phyloP scores from a whole-genome alignment of 2,113 vertebrate genomes.

The Suricata suricatta region DNA sequence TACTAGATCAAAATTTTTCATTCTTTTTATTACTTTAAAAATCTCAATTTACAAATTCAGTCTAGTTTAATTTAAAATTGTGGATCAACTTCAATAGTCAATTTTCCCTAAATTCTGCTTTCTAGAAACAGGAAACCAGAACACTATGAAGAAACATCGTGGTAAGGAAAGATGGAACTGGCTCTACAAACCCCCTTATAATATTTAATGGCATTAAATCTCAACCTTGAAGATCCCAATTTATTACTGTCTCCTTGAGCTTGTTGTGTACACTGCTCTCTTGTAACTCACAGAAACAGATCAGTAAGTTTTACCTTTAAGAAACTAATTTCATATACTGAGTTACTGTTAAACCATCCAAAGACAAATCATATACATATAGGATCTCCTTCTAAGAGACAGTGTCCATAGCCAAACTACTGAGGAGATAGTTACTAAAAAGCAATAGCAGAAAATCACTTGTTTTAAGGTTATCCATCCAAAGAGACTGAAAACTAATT shows the following conservation, averaged over 20 bases:
- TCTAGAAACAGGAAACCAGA: background rate
- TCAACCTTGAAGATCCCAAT: background rate
- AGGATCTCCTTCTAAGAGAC: background rate
- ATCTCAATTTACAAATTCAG: constrained; percentile 29
- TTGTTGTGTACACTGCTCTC: background rate
- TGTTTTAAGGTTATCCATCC: background rate
- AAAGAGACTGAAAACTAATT: background rate
- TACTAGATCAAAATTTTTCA: background rate
- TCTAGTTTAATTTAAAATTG: constrained; percentile 30
- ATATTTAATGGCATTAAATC: background rate
- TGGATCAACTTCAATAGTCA: background rate
- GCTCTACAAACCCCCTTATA: background rate
- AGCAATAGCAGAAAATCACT: background rate
- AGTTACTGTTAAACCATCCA: background rate
- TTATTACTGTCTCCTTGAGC: background rate
- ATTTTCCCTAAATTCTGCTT: constrained; percentile 8
- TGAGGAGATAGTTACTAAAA: background rate
- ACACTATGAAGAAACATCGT: background rate
- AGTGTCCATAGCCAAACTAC: background rate
- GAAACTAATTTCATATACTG: background rate
- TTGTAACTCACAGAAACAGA: background rate
- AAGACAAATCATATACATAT: background rate
- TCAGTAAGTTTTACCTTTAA: background rate
- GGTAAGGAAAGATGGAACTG: background rate
- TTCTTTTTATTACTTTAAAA: constrained; percentile 30